Base-by-base conservation (phyloP, 2,888 invertebrate genomes). In the Drosophila neoperkinsi region DNA sequence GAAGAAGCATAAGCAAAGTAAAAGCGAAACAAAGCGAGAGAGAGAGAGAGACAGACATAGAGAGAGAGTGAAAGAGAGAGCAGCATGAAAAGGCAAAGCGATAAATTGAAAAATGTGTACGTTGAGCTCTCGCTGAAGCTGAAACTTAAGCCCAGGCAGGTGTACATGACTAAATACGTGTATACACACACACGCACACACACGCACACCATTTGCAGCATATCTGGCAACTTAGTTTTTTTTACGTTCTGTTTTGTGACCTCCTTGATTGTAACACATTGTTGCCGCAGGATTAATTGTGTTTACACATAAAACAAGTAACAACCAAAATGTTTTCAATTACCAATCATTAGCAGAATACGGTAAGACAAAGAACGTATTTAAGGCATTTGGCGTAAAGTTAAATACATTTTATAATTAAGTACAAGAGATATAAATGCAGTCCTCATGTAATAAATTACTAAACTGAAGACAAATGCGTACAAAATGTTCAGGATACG, bases 41-140 rank as follows among this genome's bases (percentile, higher is more conserved):
- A 25, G 10, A 28, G 16, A 36, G 4, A 25, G 10, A 28, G 16
- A 36, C 18, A 46, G 18, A 46, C 10, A 33, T 21, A 31, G 21
- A 59, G 28, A 21, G 16, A 30, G 4, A 46, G 11, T 25, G 52
- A 11, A n/a, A 31, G 30, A 55, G 9, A 46, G 11, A 30, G 56
- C 31, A 66, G 52, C 50, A 70, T 51, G 65, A 62, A 77, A 79
- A 70, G 60, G 70, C 77, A 65, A 64, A 51, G 77, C 71, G 57
- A 68, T 77, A 72, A 77, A 81, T 79, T 79, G 79, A 79, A 79
- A 77, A 81, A 50, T 61, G 46, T 62, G 56, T 58, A 66, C 66
- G 57, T 52, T 81, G 51, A 73, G 81, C 77, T 65, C 59, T 68
- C 43, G 21, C 38, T 55, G n/a, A 18, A 6, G 11, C 76, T 41